phyloP scores from a whole-genome alignment of 2,113 vertebrate genomes.

The Sciurus niger region DNA sequence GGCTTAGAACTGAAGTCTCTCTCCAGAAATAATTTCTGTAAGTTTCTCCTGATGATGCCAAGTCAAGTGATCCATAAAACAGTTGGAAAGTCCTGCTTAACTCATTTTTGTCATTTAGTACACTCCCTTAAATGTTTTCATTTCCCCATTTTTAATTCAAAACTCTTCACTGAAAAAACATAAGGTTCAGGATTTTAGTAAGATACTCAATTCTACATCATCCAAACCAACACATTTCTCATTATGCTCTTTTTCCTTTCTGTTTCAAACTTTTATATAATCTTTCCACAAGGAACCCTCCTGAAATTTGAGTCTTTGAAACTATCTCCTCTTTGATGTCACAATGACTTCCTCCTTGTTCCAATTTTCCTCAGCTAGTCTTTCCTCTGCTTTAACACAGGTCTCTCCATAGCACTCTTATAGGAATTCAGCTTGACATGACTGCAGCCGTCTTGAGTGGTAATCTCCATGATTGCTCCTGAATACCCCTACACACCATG shows the following conservation, averaged over 20 bases:
- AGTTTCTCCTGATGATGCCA: neutral
- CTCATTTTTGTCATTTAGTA: neutral
- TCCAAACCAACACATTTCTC: neutral
- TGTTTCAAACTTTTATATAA: neutral
- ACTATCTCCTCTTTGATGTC: neutral
- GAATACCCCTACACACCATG: neutral
- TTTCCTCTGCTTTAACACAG: neutral
- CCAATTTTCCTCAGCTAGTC: neutral
- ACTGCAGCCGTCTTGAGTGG: neutral
- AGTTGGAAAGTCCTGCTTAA: neutral
- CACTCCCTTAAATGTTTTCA: neutral
- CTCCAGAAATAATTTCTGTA: constrained; percentile 17
- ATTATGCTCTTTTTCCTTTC: neutral
- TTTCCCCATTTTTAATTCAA: neutral
- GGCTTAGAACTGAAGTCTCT: neutral
- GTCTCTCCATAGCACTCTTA: neutral
- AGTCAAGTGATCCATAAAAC: neutral
- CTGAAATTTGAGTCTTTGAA: constrained; percentile 34
- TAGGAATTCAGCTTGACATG: neutral
- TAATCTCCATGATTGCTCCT: neutral
- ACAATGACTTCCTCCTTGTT: neutral
- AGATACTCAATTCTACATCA: neutral
- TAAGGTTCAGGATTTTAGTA: neutral
- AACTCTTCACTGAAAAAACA: neutral
- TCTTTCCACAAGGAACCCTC: neutral